Evolutionary conservation across 2,888 invertebrate genomes (phyloP).

Genomic region (Apodemia mormo): DNA sequence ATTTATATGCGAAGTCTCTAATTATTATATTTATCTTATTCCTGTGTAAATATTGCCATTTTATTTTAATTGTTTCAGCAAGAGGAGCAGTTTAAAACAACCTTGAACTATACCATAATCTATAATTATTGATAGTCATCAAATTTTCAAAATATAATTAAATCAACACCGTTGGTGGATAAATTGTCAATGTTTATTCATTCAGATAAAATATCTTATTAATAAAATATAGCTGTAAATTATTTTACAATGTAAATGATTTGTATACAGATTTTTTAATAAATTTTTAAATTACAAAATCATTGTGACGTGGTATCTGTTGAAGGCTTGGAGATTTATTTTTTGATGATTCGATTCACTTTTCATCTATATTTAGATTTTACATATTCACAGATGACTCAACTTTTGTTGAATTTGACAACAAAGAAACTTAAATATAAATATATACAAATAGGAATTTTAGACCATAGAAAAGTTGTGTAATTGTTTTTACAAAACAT

Average conservation of each 20-base stretch:
- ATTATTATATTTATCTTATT: slow-evolving; percentile 18
- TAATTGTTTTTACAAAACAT: no score
- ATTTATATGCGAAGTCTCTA: slow-evolving; percentile 6
- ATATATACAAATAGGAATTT: no score
- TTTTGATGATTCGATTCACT: slow-evolving; percentile 61
- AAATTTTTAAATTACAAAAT: slow-evolving; percentile 51
- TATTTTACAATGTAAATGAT: slow-evolving; percentile 42
- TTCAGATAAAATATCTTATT: slow-evolving; percentile 24
- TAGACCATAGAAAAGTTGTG: no score
- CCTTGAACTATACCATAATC: slow-evolving; percentile 14
- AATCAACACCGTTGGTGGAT: slow-evolving; percentile 22
- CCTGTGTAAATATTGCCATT: slow-evolving; percentile 50
- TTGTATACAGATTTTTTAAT: slow-evolving; percentile 67
- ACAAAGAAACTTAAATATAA: neutral
- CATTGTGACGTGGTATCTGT: slow-evolving; percentile 55
- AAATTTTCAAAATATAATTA: slow-evolving; percentile 12
- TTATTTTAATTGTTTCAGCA: slow-evolving; percentile 76
- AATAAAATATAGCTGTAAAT: slow-evolving; percentile 24
- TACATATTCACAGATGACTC: slow-evolving; percentile 48
- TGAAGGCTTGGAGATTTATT: slow-evolving; percentile 65
- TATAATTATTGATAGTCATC: slow-evolving; percentile 18
- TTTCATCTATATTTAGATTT: slow-evolving; percentile 56
- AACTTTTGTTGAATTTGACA: slow-evolving; percentile 25
- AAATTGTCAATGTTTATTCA: slow-evolving; percentile 21
- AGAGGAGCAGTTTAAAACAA: slow-evolving; percentile 60